These are phyloP conservation scores for Acanthurus lineatus DNA, from an alignment of 2,797 vertebrate genomes.

Conservation along the genomic window DNA sequence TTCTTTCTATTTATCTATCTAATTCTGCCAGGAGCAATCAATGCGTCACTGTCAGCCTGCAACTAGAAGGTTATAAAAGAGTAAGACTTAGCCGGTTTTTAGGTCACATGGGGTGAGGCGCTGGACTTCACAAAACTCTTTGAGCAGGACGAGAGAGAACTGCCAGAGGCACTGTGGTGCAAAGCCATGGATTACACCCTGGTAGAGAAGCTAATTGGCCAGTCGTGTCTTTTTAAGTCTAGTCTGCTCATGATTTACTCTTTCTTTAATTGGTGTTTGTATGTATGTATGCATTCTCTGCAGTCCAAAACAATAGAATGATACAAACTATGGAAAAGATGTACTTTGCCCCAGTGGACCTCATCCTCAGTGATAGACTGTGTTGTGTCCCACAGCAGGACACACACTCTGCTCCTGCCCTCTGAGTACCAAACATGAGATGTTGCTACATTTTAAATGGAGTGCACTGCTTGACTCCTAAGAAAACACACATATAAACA, in stretches of 20 bases:
- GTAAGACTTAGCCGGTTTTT: constrained; percentile 62
- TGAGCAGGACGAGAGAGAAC: constrained; percentile 30
- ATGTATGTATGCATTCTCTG: constrained; percentile 26
- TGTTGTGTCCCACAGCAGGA: constrained; percentile 17
- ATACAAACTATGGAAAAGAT: constrained; percentile 42
- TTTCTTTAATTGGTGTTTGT: constrained; percentile 47
- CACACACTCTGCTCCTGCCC: not conserved
- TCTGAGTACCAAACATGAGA: constrained; percentile 8
- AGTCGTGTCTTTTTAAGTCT: constrained; percentile 39
- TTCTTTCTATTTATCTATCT: constrained; percentile 74
- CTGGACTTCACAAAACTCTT: constrained; percentile 63
- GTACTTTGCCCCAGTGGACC: constrained; percentile 34
- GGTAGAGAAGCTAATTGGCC: constrained; percentile 65
- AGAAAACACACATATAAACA: not conserved
- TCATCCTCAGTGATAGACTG: constrained; percentile 27
- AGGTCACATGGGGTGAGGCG: constrained; percentile 58
- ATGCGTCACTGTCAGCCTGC: constrained; percentile 75
- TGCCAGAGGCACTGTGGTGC: constrained; percentile 60
- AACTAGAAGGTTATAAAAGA: constrained; percentile 60
- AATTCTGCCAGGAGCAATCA: constrained; percentile 69
- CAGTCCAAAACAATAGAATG: constrained; percentile 22
- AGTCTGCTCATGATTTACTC: constrained; percentile 55
- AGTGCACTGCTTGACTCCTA: not conserved
- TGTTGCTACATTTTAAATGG: constrained; percentile 3
- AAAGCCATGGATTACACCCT: constrained; percentile 53